Conservation (phyloP, 2,113 vertebrate genomes). For the Periophthalmodon schlosseri region DNA sequence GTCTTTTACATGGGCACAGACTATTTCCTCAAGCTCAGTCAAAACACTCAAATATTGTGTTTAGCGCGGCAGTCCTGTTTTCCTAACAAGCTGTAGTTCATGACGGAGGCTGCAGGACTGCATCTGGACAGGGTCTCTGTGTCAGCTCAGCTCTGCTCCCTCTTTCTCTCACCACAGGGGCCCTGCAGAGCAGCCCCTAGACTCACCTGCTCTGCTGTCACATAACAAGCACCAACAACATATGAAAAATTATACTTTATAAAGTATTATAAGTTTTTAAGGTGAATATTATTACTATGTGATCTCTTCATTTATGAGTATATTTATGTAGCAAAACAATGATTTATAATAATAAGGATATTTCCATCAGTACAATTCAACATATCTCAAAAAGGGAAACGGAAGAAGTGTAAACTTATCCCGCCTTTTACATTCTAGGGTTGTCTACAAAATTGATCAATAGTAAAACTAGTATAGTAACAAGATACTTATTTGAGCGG, state of each 20-base stretch:
- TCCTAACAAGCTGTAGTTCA: conserved; percentile 70
- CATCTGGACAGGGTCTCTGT: conserved; percentile 75
- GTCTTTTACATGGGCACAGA: conserved; percentile 66
- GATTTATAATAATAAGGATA: too few species aligned
- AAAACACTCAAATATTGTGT: conserved; percentile 78
- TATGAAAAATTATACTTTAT: neutral
- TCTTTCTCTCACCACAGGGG: conserved; percentile 56
- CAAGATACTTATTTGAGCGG: neutral
- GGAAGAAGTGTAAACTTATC: too few species aligned
- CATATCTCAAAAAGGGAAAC: too few species aligned
- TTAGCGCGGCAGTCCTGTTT: conserved; percentile 75
- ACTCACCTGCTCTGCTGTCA: conserved; percentile 66
- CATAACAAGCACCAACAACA: conserved; percentile 68
- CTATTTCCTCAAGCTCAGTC: conserved; percentile 73
- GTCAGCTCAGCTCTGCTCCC: conserved; percentile 68
- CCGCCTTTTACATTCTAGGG: too few species aligned
- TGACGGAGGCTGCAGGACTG: conserved; percentile 58
- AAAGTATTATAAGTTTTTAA: neutral
- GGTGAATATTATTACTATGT: neutral
- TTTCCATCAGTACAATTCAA: too few species aligned
- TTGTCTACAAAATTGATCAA: too few species aligned
- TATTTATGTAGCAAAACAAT: too few species aligned
- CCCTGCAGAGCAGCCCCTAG: conserved; percentile 38
- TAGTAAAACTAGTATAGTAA: neutral
- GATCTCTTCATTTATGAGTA: too few species aligned